Percentiles rank a stretch among this genome's conserved stretches.
Conservation (phyloP, 2,113 vertebrate genomes). For the Phrynosoma platyrhinos region DNA sequence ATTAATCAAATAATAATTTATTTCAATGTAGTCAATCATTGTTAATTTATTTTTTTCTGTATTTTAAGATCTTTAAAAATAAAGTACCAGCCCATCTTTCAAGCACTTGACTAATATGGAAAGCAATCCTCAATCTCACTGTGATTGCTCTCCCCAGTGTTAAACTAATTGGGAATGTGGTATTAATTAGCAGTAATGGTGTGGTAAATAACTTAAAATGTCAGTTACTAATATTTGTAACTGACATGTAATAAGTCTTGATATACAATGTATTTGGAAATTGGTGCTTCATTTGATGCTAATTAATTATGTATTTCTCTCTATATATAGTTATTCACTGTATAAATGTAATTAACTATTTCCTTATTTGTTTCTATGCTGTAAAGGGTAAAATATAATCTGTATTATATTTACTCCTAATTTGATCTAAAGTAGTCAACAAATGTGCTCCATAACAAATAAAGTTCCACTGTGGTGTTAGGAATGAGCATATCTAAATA, state of each 20-base stretch:
- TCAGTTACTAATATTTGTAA: conserved; percentile 67
- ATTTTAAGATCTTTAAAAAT: too few species aligned
- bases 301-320: conserved; percentile 70
- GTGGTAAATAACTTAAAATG: conserved; percentile 62
- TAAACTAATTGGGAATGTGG: conserved; percentile 51
- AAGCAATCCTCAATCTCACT: too few species aligned
- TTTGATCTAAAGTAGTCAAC: background rate
- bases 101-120: too few species aligned
- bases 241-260: conserved; percentile 59
- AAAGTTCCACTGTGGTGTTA: conserved; percentile 52
- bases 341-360: background rate
- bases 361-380: background rate
- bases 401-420: background rate
- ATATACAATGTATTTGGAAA: conserved; percentile 48
- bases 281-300: conserved; percentile 58
- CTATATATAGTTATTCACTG: conserved; percentile 43
- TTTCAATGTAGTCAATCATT: too few species aligned
- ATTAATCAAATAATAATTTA: too few species aligned
- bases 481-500: conserved; percentile 35
- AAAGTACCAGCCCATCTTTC: too few species aligned
- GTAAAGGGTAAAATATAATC: background rate
- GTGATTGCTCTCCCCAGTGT: background rate
- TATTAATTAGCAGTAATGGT: conserved; percentile 63
- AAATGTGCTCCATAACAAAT: conserved; percentile 13
- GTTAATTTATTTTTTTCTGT: too few species aligned